Conservation (phyloP, 2,113 vertebrate genomes). For the Willisornis vidua region DNA sequence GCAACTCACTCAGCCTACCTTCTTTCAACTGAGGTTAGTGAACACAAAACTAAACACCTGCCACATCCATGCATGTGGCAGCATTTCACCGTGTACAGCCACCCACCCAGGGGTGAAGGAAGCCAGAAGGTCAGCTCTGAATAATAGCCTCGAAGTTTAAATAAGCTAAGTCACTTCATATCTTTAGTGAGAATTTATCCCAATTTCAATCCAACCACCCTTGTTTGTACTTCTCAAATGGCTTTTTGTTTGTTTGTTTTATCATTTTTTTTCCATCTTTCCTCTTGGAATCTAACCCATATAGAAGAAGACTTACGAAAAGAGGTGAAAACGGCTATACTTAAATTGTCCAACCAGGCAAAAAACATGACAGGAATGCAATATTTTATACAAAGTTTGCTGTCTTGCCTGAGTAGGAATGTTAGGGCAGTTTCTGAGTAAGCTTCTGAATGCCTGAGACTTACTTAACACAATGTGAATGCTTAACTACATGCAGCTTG, state of each 20-base stretch:
- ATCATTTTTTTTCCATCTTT: not conserved
- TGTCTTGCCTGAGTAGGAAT: not conserved
- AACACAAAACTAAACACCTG: not conserved
- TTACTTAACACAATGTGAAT: not conserved
- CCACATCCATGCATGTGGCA: accelerated
- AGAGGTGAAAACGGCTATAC: not conserved
- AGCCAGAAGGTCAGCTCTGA: not conserved
- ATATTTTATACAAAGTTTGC: not conserved
- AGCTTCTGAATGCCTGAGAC: not conserved
- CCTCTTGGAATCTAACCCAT: not conserved
- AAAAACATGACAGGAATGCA: not conserved
- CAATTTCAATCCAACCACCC: not conserved
- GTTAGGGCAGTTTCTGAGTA: not conserved
- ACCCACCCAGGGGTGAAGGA: not conserved
- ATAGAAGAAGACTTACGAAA: not conserved
- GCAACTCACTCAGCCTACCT: accelerated
- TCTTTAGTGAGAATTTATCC: not conserved
- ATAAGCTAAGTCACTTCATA: not conserved
- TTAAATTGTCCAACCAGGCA: not conserved
- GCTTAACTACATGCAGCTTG: not conserved
- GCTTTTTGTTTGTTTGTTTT: not conserved
- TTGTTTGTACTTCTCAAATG: not conserved
- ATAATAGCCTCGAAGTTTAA: not conserved
- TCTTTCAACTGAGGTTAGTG: not conserved
- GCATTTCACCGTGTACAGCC: accelerated